Percentiles rank a stretch among this genome's conserved stretches.
Conservation (phyloP, 2,888 invertebrate species). For the Odontothrips loti region DNA sequence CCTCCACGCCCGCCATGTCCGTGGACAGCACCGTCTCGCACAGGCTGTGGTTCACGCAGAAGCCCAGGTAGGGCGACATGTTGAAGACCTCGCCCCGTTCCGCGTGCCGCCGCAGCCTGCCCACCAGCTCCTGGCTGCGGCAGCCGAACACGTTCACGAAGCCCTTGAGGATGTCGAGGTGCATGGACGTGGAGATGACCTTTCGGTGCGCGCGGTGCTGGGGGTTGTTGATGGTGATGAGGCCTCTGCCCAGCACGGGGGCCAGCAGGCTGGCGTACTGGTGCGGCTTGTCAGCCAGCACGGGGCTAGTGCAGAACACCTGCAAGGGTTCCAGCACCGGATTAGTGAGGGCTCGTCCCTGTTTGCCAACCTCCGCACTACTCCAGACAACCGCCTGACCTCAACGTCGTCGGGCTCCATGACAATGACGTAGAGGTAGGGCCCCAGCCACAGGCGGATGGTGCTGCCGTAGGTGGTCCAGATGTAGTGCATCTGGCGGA, state of each 20-base stretch:
- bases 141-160: background rate
- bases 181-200: constrained; percentile 2
- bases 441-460: background rate
- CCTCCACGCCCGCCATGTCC: background rate
- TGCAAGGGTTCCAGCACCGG: background rate
- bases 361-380: too few relatives aligned
- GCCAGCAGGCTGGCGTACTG: background rate
- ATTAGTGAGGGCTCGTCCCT: background rate
- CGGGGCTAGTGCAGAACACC: background rate
- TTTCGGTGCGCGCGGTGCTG: background rate
- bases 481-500: background rate
- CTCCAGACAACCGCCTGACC: background rate
- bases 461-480: background rate
- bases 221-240: background rate
- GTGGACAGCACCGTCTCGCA: background rate
- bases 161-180: constrained; percentile 5
- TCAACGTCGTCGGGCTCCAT: background rate
- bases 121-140: background rate
- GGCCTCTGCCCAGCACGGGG: background rate
- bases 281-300: background rate
- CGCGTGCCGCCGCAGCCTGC: background rate
- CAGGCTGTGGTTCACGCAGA: background rate
- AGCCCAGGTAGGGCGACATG: constrained; percentile 2
- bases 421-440: background rate
- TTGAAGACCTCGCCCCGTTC: background rate